Base-by-base conservation (phyloP, 2,888 invertebrate genomes). In the Mantis religiosa region DNA sequence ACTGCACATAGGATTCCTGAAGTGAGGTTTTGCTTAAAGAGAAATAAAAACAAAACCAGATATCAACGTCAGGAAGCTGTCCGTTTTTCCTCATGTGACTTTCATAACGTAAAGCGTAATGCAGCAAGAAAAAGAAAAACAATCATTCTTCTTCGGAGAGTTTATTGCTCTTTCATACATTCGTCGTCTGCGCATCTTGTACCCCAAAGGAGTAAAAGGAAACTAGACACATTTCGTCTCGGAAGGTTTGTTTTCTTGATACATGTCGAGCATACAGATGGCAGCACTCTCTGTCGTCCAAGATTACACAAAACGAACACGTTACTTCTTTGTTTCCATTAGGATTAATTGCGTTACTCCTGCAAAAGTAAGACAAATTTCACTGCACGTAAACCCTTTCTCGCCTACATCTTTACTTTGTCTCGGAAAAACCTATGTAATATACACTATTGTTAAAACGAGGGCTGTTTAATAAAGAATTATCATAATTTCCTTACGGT, bases 231-330 rank as follows among this genome's bases (percentile, higher is more conserved):
- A 71, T 89, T 82, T 41, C 71, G n/a, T 71, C 25, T 82, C 28
- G 14, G 30, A 28, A 82, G 83, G 86, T 83, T 87, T 89, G 87
- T 87, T 82, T 41, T 83, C 82, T 6, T 89, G 84, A 14, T 84
- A 84, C 89, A 87, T 81, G 89, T 82, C 87, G 84, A 34, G 87
- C 84, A 89, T 87, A 83, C 41, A 83, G 28, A 84, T 81, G 89
- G n/a, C 86, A 71, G 84, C 54, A 2, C 20, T 14, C 20, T 54
- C 54, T 20, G 54, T 47, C 9, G 3, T 71, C 0, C 6, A 15
- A 6, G 2, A 20, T 71, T 20, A 71, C 6, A 8, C 1, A 71
- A 25, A 3, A 9, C 1, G 20, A 71, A 71, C 54, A 71, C 54
- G 54, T 20, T 1, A 20, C 2, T 71, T 15, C 54, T 71, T 71